Evolutionary conservation across 2,113 vertebrate genomes (phyloP), one percentile per base, ranked within the genome.

Genomic region (Trematomus loennbergii): DNA sequence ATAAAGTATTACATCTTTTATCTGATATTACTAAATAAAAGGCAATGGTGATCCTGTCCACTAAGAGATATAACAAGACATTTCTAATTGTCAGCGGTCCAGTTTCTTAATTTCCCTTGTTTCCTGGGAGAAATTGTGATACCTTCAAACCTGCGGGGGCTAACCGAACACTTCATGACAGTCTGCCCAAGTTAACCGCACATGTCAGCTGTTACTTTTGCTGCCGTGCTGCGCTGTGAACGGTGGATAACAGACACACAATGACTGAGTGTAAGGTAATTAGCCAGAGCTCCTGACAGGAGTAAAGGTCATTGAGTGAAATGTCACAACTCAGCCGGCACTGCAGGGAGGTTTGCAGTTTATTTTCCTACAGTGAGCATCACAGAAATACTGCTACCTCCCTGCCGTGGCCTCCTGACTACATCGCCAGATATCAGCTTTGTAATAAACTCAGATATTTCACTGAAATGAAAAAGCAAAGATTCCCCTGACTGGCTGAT

Each of bases 371-470:
- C 45, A 60, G 60, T 40, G 60, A 58, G 53, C 49, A 10, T 78
- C 63, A 49, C 36, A 66, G 22, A 25, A 75, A 46, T 52, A 18
- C 40, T 6, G 22, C 16, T 54, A 25, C 17, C 33, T 60, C 66
- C 52, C 60, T 4, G 40, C 73, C 53, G 72, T 74, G 57, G 75
- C 77, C 77, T 66, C 18, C 62, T 72, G 65, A 72, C 74, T 73
- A 33, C 75, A 63, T 68, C 52, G 10, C 13, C 40, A 57, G 43
- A 75, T 77, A 81, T 85, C 58, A 73, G 67, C 79, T 92, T 72
- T 85, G 88, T 84, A 88, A 92, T 89, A 87, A 90, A 83, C 69
- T 87, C n/a, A 71, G 75, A 85, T 85, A 70, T 91, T 92, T 92
- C 77, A 78, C 78, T 68, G 53, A 78, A 90, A 86, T 69, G 57